These are phyloP conservation scores for Macaria notata DNA, from an alignment of 2,888 invertebrate genomes.

Conservation along the genomic window DNA sequence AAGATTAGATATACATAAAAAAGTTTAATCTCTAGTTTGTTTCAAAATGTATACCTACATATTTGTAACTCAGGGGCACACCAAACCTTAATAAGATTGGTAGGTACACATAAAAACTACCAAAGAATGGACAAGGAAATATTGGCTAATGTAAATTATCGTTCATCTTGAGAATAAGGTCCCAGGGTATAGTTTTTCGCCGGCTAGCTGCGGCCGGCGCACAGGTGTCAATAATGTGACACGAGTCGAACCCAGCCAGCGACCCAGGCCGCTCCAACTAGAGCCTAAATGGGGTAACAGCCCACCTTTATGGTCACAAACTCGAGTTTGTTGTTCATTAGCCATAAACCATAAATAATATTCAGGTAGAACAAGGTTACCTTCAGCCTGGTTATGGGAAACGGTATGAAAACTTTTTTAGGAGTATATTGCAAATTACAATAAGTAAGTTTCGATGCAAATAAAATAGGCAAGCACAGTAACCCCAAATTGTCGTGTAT, in stretches of 20 bases:
- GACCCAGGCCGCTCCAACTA: conserved; percentile 38
- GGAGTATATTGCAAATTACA: no score
- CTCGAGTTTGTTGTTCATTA: conserved; percentile 23
- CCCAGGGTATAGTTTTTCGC: conserved; percentile 51
- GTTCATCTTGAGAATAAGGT: background rate
- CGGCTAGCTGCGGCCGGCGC: conserved; percentile 58
- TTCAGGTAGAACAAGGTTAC: no score
- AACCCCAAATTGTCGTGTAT: no score
- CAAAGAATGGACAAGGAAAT: no score
- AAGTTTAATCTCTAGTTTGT: no score
- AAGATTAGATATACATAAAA: no score
- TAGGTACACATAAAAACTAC: no score
- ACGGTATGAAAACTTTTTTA: background rate
- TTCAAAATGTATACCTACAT: no score
- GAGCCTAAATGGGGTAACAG: conserved; percentile 26
- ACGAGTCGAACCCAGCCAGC: conserved; percentile 61
- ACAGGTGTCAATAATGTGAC: conserved; percentile 74
- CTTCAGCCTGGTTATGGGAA: background rate
- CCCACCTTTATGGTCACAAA: conserved; percentile 21
- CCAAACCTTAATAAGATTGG: no score
- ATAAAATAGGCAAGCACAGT: no score
- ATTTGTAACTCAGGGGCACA: no score
- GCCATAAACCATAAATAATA: conserved; percentile 5
- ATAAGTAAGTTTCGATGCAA: no score
- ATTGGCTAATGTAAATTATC: background rate